Percentiles rank a stretch among this genome's conserved stretches.
Evolutionary conservation across 2,797 vertebrate genomes (phyloP).

Genomic region (Pseudomugil tenellus): DNA sequence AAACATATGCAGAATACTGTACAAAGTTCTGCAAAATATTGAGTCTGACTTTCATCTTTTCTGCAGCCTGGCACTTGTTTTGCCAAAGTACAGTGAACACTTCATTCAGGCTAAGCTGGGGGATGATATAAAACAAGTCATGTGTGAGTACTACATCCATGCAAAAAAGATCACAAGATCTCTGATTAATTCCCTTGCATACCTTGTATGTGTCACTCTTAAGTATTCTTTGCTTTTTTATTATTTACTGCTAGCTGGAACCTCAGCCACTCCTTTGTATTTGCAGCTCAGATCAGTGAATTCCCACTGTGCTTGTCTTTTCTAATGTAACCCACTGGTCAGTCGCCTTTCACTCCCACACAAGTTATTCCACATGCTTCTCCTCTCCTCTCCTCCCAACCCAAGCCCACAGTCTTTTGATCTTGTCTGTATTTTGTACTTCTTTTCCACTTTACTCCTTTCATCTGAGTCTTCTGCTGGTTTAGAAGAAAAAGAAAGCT

Average conservation of each 20-base stretch:
- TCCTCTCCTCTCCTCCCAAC: constrained; percentile 46
- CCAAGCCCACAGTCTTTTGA: constrained; percentile 55
- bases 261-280: constrained; percentile 62
- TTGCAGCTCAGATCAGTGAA: constrained; percentile 46
- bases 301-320: constrained; percentile 58
- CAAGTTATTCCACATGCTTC: constrained; percentile 58
- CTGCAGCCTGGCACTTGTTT: constrained; percentile 92
- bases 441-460: constrained; percentile 30
- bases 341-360: constrained; percentile 60
- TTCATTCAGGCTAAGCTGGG: constrained; percentile 96
- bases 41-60: constrained; percentile 51
- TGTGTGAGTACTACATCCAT: constrained; percentile 87
- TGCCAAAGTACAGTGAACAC: constrained; percentile 97
- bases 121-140: constrained; percentile 90
- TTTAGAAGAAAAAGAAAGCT: constrained; percentile 29
- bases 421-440: constrained; percentile 52
- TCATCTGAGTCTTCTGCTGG: constrained; percentile 38
- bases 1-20: neutral
- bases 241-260: constrained; percentile 34
- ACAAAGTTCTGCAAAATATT: neutral
- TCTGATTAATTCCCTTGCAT: constrained; percentile 19
- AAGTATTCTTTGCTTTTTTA: constrained; percentile 41
- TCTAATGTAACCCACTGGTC: constrained; percentile 72
- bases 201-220: constrained; percentile 19
- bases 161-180: constrained; percentile 23